These are phyloP conservation scores for Oscheius onirici DNA, from an alignment of 2,888 invertebrate species.

Conservation along the genomic window DNA sequence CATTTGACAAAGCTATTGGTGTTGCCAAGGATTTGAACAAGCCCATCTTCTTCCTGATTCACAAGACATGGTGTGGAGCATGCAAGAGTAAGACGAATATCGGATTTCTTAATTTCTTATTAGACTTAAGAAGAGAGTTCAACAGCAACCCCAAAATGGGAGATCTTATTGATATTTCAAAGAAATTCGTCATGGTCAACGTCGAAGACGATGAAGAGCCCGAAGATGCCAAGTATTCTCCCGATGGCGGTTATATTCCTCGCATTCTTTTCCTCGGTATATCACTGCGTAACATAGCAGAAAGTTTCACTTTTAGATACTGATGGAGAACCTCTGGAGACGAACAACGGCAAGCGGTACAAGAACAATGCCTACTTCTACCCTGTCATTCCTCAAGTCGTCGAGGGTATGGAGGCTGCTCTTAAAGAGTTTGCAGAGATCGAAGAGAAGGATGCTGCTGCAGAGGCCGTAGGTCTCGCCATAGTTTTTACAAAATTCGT, in stretches of 20 bases:
- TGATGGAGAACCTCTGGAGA: constrained; percentile 70
- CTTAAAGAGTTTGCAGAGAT: constrained; percentile 46
- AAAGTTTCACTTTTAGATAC: constrained; percentile 65
- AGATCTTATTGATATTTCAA: constrained; percentile 72
- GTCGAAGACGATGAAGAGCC: constrained; percentile 74
- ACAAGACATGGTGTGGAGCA: constrained; percentile 75
- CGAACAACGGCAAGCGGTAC: constrained; percentile 71
- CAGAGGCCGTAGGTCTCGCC: no score
- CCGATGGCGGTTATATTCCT: constrained; percentile 74
- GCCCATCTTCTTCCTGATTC: constrained; percentile 74
- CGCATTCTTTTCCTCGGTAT: constrained; percentile 73
- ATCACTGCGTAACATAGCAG: not conserved
- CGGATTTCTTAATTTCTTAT: not conserved
- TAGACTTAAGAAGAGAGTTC: constrained; percentile 62
- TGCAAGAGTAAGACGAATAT: constrained; percentile 71
- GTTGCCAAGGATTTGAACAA: constrained; percentile 70
- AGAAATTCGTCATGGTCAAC: constrained; percentile 73
- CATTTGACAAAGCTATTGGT: constrained; percentile 63
- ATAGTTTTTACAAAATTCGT: not conserved
- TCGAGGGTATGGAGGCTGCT: constrained; percentile 58
- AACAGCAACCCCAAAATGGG: constrained; percentile 64
- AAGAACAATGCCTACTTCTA: constrained; percentile 67
- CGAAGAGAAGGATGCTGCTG: not conserved
- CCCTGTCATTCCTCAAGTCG: constrained; percentile 62
- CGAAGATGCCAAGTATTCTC: constrained; percentile 71